A percentile compares a stretch with the other conserved stretches of the same genome.
Evolutionary conservation across 1,140 invertebrate species (phyloP).

Genomic region (Parasteatoda tepidariorum): DNA sequence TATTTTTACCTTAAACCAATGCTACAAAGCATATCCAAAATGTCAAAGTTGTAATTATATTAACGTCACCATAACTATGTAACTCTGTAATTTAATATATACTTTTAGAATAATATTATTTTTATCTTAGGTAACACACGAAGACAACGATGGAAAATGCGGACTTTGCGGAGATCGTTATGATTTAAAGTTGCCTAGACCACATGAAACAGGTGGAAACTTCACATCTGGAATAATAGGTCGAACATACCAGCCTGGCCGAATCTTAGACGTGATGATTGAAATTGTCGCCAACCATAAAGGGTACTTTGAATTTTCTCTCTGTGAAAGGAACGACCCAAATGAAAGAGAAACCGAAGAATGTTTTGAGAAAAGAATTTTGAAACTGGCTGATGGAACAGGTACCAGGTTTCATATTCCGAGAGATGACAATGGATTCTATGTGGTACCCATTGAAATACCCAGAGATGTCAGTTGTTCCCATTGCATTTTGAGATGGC

Average conservation of each 20-base stretch:
- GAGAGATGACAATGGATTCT: slow-evolving; percentile 54
- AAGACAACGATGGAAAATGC: slow-evolving; percentile 85
- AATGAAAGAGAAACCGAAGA: slow-evolving; percentile 68
- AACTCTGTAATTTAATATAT: too few relatives aligned
- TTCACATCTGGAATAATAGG: slow-evolving; percentile 85
- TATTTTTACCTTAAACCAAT: too few relatives aligned
- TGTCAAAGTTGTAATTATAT: too few relatives aligned
- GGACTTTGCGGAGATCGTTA: slow-evolving; percentile 90
- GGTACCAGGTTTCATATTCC: slow-evolving; percentile 58
- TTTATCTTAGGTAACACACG: slow-evolving; percentile 77
- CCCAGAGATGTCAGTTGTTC: slow-evolving; percentile 65
- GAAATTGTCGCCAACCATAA: slow-evolving; percentile 65
- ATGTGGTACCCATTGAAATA: slow-evolving; percentile 63
- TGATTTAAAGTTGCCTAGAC: slow-evolving; percentile 77
- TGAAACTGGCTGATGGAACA: slow-evolving; percentile 65
- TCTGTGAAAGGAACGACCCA: slow-evolving; percentile 88
- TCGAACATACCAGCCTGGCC: slow-evolving; percentile 82
- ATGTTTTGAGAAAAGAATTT: slow-evolving; percentile 67
- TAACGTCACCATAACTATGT: too few relatives aligned
- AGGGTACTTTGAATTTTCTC: slow-evolving; percentile 81
- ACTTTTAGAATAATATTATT: too few relatives aligned
- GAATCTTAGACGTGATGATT: slow-evolving; percentile 72
- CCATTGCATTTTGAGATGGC: slow-evolving; percentile 68
- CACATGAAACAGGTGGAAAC: slow-evolving; percentile 88
- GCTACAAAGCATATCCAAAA: too few relatives aligned